Percentiles rank a stretch among this genome's conserved stretches.
These are phyloP conservation scores for Syndactyla subalaris DNA, from an alignment of 2,797 vertebrate genomes.

Conservation along the genomic window DNA sequence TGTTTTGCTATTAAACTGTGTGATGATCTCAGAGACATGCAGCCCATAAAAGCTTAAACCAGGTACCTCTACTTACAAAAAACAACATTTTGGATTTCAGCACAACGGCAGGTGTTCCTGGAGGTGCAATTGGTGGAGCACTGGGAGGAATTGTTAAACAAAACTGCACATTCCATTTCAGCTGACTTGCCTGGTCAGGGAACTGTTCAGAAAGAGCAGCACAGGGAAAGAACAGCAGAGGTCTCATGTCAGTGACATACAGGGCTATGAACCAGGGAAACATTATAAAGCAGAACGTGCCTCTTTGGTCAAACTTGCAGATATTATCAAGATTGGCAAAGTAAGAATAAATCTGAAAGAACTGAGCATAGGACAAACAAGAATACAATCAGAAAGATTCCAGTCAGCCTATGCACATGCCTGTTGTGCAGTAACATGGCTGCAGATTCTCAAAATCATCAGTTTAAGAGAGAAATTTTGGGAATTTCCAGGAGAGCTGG, in stretches of 20 bases:
- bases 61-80: conserved; percentile 87
- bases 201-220: conserved; percentile 80
- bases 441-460: background rate
- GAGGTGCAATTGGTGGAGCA: conserved; percentile 96
- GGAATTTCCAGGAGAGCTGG: background rate
- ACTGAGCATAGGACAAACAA: background rate
- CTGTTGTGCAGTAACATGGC: background rate
- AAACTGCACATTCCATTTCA: conserved; percentile 99
- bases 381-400: background rate
- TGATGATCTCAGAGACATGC: background rate
- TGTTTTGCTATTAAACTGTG: background rate
- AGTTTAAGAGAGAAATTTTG: background rate
- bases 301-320: background rate
- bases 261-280: background rate
- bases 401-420: background rate
- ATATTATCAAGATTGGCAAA: background rate
- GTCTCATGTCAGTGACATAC: background rate
- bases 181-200: conserved; percentile 94
- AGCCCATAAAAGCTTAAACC: background rate
- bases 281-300: background rate
- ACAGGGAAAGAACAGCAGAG: conserved; percentile 1
- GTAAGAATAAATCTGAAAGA: background rate
- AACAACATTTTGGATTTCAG: conserved; percentile 99
- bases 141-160: conserved; percentile 98
- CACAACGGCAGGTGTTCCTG: conserved; percentile 97